Conservation (phyloP, 2,113 vertebrate species). For the Microtus pennsylvanicus region DNA sequence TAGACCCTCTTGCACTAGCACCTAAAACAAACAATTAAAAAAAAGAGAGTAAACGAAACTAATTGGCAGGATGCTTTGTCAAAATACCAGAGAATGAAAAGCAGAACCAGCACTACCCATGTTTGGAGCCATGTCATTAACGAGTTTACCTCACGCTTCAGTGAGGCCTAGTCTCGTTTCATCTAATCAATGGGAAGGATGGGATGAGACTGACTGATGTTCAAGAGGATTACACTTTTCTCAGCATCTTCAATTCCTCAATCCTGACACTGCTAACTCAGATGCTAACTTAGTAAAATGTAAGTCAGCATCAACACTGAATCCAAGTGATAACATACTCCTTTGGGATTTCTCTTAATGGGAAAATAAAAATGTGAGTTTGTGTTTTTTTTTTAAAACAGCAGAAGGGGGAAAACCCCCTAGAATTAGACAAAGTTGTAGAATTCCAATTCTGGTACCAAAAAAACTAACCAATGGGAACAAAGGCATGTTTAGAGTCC, state of each 20-base stretch:
- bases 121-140: neutral
- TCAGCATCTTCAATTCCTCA: neutral
- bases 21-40: neutral
- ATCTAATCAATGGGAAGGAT: neutral
- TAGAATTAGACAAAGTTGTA: neutral
- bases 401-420: neutral
- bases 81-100: slow-evolving; percentile 5
- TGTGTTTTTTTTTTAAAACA: neutral
- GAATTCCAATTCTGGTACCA: neutral
- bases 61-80: neutral
- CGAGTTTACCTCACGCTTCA: neutral
- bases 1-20: slow-evolving; percentile 32
- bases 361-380: neutral
- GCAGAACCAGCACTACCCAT: no score
- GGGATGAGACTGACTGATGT: neutral
- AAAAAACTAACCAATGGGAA: neutral
- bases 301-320: neutral
- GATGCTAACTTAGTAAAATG: neutral
- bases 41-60: neutral
- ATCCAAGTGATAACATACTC: neutral
- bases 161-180: neutral
- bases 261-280: neutral
- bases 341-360: neutral
- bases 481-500: neutral
- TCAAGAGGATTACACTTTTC: neutral